A percentile compares a stretch with the other conserved stretches of the same genome.
Evolutionary conservation across 2,113 vertebrate species (phyloP).

Genomic region (Clarias magur): DNA sequence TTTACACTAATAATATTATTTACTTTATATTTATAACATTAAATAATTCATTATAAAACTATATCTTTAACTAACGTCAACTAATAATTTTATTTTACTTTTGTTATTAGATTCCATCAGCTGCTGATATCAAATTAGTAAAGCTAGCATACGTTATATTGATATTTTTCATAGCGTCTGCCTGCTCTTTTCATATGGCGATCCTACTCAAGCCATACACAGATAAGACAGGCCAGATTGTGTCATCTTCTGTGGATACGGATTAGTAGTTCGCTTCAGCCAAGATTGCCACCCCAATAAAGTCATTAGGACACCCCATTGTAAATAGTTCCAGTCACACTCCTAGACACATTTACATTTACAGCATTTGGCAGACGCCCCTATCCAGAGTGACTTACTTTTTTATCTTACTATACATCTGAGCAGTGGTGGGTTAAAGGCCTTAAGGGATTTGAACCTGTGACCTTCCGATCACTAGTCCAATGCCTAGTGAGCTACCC

Average conservation of each 20-base stretch:
- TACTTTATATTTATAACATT: not conserved
- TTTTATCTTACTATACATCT: no score
- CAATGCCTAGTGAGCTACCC: no score
- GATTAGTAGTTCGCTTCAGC: not conserved
- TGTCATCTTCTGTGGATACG: not conserved
- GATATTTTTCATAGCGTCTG: not conserved
- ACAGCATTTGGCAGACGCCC: no score
- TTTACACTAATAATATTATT: not conserved
- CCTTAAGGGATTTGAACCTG: no score
- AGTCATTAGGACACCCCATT: not conserved
- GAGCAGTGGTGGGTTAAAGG: no score
- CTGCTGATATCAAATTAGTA: not conserved
- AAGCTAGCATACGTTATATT: not conserved
- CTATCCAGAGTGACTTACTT: no score
- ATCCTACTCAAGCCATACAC: not conserved
- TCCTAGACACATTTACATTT: no score
- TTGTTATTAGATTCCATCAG: not conserved
- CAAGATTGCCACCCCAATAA: not conserved
- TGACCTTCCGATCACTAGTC: no score
- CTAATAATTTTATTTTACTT: not conserved
- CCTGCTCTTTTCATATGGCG: not conserved
- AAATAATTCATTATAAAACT: not conserved
- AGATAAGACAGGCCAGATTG: not conserved
- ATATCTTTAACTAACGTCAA: not conserved
- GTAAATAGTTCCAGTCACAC: not conserved